Evolutionary conservation across 2,888 invertebrate species (phyloP), one percentile per base, ranked within the genome.

Genomic region (Bellardia bayeri): DNA sequence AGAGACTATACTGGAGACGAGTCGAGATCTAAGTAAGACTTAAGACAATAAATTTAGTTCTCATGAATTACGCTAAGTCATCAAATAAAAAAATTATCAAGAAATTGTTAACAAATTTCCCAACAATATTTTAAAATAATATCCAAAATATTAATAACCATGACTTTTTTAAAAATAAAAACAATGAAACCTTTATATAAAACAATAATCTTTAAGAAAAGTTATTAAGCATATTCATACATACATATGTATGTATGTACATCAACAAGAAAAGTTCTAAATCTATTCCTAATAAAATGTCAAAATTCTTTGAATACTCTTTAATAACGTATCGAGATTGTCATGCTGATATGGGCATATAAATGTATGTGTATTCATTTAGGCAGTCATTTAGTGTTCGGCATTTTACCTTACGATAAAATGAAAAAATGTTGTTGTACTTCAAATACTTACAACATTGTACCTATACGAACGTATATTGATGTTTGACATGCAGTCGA

Each of bases 401-500:
- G 16, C 11, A 71, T 71, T 76, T 82, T 58, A 16, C 37, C 45
- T 72, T 33, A 37, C 13, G 23, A n/a, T 51, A 69, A 16, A 64
- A 69, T n/a, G 8, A 72, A 81, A 13, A 58, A 0, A 9, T 51
- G 33, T n/a, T 45, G 9, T 37, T 75, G 40, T 30, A 42, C 49
- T 75, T 68, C 8, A 69, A 68, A 23, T 58, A 58, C 58, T 49
- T 11, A 68, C 49, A 74, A 66, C 64, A 13, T 63, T 74, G 23
- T 63, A 71, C 37, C 37, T 64, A 64, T 45, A 56, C 54, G 16
- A 49, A 71, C 11, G 16, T 69, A 75, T 69, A 75, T 80, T 81
- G 81, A 81, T 64, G 75, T 82, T 80, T 86, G 83, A 87, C 84
- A 87, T 78, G 74, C 78, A 84, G 87, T 87, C 87, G 51, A 84